Conservation (phyloP, 2,888 invertebrate genomes). For the Perizoma flavofasciatum region DNA sequence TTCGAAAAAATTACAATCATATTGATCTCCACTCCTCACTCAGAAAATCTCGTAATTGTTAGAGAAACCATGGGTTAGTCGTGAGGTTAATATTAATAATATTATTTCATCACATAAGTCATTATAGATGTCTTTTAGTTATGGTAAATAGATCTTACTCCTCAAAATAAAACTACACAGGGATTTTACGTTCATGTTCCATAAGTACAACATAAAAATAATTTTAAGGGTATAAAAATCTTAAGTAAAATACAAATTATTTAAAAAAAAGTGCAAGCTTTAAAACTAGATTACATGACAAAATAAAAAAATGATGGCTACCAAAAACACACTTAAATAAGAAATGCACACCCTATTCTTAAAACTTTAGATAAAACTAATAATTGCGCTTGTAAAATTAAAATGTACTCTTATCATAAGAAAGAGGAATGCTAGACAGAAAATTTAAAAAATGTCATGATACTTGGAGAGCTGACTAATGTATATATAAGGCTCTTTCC, state of each 20-base stretch:
- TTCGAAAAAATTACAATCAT: too few species aligned
- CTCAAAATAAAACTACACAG: slow-evolving; percentile 20
- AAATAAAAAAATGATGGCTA: slow-evolving; percentile 21
- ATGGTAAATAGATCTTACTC: slow-evolving; percentile 32
- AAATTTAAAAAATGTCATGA: slow-evolving; percentile 12
- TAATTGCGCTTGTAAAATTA: not conserved
- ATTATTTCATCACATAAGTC: slow-evolving; percentile 28
- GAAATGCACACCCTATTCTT: slow-evolving; percentile 12
- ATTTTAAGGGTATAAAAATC: slow-evolving; percentile 15
- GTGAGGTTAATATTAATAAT: slow-evolving; percentile 43
- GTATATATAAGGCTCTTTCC: too few species aligned
- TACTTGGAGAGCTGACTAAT: not conserved
- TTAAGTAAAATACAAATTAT: slow-evolving; percentile 10
- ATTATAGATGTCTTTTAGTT: slow-evolving; percentile 35
- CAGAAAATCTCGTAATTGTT: not conserved
- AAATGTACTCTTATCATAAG: not conserved
- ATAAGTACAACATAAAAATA: slow-evolving; percentile 8
- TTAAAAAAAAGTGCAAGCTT: slow-evolving; percentile 6
- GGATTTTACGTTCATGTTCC: slow-evolving; percentile 1
- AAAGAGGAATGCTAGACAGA: slow-evolving; percentile 5
- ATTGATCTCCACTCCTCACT: too few species aligned
- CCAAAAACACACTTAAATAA: slow-evolving; percentile 15
- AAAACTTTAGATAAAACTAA: too few species aligned
- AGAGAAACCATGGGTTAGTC: slow-evolving; percentile 24
- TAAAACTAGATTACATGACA: slow-evolving; percentile 7